A percentile compares a stretch with the other conserved stretches of the same genome.
Evolutionary conservation across 1,140 invertebrate species (phyloP).

Genomic region (Leptinotarsa lineolata): DNA sequence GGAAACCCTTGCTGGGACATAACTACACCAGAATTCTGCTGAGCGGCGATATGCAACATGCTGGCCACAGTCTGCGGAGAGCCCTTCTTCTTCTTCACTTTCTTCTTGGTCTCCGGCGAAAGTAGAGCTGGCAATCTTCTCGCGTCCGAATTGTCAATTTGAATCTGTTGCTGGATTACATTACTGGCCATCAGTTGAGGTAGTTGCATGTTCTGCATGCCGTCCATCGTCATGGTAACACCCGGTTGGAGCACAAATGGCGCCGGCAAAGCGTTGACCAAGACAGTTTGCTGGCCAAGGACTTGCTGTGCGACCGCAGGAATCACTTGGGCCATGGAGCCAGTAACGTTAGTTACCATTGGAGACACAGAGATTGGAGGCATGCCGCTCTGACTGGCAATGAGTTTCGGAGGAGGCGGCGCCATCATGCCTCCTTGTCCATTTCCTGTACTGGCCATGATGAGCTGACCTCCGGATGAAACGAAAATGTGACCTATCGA

Average conservation of each 20-base stretch:
- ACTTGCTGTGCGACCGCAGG: constrained; percentile 66
- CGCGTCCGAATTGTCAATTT: constrained; percentile 57
- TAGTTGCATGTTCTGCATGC: constrained; percentile 68
- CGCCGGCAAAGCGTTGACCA: constrained; percentile 80
- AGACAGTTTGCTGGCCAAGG: constrained; percentile 74
- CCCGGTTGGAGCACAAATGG: constrained; percentile 80
- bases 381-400: constrained; percentile 62
- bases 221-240: constrained; percentile 69
- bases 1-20: constrained; percentile 63
- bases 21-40: constrained; percentile 54
- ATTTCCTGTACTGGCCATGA: constrained; percentile 63
- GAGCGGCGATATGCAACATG: constrained; percentile 73
- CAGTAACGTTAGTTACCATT: constrained; percentile 73
- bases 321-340: constrained; percentile 69
- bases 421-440: constrained; percentile 66
- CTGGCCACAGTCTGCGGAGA: constrained; percentile 72
- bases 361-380: constrained; percentile 69
- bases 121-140: constrained; percentile 60
- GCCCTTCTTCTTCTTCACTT: constrained; percentile 74
- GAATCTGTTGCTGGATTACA: constrained; percentile 64
- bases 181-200: constrained; percentile 68
- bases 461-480: constrained; percentile 73
- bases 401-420: constrained; percentile 67
- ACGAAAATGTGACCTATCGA: constrained; percentile 66
- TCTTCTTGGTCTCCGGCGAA: constrained; percentile 73